Percentiles rank a stretch among this genome's conserved stretches.
These are phyloP conservation scores for Passerculus sandwichensis DNA, from an alignment of 2,797 vertebrate genomes.

Conservation along the genomic window DNA sequence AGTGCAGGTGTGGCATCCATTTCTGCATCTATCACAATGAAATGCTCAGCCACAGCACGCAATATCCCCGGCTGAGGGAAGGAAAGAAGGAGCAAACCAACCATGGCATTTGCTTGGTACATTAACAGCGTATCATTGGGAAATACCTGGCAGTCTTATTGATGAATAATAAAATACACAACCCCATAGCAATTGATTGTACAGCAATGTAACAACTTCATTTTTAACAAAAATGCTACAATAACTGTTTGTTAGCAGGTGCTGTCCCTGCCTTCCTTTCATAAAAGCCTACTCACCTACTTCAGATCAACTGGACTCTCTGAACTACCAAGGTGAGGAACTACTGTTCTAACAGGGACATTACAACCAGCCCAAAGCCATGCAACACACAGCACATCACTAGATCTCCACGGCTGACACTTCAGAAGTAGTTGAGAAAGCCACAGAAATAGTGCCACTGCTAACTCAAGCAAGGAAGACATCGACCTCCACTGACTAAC, in stretches of 20 bases:
- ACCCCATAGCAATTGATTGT: not conserved
- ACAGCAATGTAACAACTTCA: not conserved
- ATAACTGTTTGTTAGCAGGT: not conserved
- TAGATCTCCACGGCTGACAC: not conserved
- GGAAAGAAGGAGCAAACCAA: not conserved
- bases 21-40: not conserved
- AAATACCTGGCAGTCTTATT: fast-evolving
- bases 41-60: not conserved
- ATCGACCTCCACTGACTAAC: not conserved
- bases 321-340: not conserved
- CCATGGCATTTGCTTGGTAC: not conserved
- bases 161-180: not conserved
- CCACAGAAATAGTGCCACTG: not conserved
- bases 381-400: not conserved
- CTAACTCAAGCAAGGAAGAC: not conserved
- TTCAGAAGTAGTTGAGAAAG: not conserved
- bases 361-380: not conserved
- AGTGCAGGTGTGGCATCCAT: not conserved
- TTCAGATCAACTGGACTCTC: not conserved
- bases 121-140: not conserved
- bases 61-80: not conserved
- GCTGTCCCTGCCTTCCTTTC: not conserved
- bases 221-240: not conserved
- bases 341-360: not conserved
- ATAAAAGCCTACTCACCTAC: not conserved